A percentile compares a stretch with the other conserved stretches of the same genome.
phyloP scores from a whole-genome alignment of 2,113 vertebrate genomes.

The Thermophis baileyi region DNA sequence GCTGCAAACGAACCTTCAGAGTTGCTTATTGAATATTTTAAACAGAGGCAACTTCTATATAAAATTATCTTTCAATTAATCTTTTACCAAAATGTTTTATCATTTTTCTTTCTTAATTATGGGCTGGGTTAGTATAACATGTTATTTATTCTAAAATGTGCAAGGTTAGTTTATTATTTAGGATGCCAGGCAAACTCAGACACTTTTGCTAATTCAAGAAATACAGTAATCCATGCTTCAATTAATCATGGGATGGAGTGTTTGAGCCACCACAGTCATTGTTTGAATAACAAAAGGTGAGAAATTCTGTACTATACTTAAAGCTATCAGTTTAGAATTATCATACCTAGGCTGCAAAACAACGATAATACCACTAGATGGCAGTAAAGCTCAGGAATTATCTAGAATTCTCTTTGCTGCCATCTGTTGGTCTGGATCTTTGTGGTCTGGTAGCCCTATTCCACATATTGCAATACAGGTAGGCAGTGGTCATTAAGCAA shows the following conservation, averaged over 20 bases:
- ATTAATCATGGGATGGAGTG: background rate
- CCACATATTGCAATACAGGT: background rate
- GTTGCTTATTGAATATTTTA: background rate
- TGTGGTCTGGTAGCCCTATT: background rate
- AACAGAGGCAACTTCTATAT: background rate
- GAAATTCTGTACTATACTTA: background rate
- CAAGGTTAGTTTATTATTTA: background rate
- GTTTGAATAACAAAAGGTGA: background rate
- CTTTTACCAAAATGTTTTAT: background rate
- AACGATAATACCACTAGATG: background rate
- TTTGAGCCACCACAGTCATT: background rate
- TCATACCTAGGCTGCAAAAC: background rate
- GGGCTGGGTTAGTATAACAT: background rate
- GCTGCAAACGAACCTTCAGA: background rate
- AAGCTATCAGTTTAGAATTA: background rate
- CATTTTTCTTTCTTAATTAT: background rate
- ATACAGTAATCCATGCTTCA: background rate
- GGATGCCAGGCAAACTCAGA: background rate
- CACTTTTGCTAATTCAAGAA: background rate
- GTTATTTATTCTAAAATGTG: background rate
- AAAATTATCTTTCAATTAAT: background rate
- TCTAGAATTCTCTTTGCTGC: background rate
- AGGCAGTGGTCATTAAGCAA: background rate
- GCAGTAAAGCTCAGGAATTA: background rate
- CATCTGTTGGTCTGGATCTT: background rate